A percentile compares a stretch with the other conserved stretches of the same genome.
phyloP scores from a whole-genome alignment of 2,888 invertebrate genomes.

The Plagiodera versicolora region DNA sequence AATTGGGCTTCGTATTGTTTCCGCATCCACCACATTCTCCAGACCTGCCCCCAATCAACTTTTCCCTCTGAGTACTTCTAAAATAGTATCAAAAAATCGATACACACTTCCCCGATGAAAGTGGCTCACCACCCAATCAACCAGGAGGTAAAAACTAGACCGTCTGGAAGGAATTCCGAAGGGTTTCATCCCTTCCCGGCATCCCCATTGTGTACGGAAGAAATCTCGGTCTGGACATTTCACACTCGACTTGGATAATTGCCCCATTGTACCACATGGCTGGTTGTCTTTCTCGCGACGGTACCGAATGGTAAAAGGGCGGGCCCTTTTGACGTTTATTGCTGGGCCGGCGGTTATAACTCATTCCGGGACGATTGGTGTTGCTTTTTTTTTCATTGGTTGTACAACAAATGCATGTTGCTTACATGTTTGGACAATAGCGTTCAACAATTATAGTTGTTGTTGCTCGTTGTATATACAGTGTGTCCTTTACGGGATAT shows the following conservation, averaged over 20 bases:
- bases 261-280: slow-evolving; percentile 22
- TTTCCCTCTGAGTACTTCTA: too few species aligned
- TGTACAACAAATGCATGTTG: too few species aligned
- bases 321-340: slow-evolving; percentile 11
- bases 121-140: not conserved
- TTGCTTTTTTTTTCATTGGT: too few species aligned
- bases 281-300: slow-evolving; percentile 9
- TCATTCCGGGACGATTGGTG: slow-evolving; percentile 2
- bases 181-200: slow-evolving; percentile 3
- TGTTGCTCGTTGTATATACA: too few species aligned
- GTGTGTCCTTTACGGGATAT: too few species aligned
- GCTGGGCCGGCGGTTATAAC: slow-evolving; percentile 11
- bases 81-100: too few species aligned
- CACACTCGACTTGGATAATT: slow-evolving; percentile 30
- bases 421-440: too few species aligned
- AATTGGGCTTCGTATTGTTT: too few species aligned
- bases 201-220: slow-evolving; percentile 14
- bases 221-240: slow-evolving; percentile 14
- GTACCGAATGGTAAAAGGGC: slow-evolving; percentile 7
- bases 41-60: too few species aligned
- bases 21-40: too few species aligned
- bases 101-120: not conserved
- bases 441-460: too few species aligned
- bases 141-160: not conserved
- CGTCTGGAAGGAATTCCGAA: not conserved